Base-by-base conservation (phyloP, 2,888 invertebrate species). In the Laothoe populi region DNA sequence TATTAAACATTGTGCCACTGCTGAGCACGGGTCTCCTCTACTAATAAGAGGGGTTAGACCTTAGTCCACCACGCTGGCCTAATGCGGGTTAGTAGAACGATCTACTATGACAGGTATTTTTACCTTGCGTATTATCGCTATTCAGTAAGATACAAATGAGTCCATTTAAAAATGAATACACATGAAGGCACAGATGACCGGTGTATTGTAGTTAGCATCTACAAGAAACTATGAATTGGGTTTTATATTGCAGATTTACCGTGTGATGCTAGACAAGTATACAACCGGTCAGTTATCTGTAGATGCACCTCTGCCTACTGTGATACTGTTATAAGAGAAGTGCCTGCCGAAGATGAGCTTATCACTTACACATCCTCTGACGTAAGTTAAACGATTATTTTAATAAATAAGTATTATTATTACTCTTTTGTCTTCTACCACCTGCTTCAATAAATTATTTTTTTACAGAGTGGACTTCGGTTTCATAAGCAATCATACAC, bases 251-350 rank as follows among this genome's bases (percentile, higher is more conserved):
- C 66, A 78, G 84, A 83, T 44, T 65, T 60, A 4, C 76, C 79
- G 23, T 86, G 87, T 64, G 67, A 64, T 0, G 70, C 74, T 0
- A 65, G 76, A 4, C 61, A 24, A 2, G 63, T 76, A 38, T 44
- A 63, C 7, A 76, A 75, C 48, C 64, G 77, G 61, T 87, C 84
- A 1, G 75, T 82, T 1, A 80, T 91, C 7, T 93, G 93, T 64
- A 88, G 92, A 1, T 93, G 93, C 68, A 88, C 88, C 61, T 69
- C 79, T 0, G 81, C 84, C 0, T 92, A 92, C 69, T 93, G 92
- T 68, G 93, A 93, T 64, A 87, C 84, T 1, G 66, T 92, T 24
- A 81, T 81, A 0, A 74, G 88, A 45, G 70, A 75, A 1, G 63
- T 76, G 2, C 83, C 92, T 0, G 67, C 72, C 0, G 69, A 72